Conservation (phyloP, 2,113 vertebrate species). For the Gavialis gangeticus region DNA sequence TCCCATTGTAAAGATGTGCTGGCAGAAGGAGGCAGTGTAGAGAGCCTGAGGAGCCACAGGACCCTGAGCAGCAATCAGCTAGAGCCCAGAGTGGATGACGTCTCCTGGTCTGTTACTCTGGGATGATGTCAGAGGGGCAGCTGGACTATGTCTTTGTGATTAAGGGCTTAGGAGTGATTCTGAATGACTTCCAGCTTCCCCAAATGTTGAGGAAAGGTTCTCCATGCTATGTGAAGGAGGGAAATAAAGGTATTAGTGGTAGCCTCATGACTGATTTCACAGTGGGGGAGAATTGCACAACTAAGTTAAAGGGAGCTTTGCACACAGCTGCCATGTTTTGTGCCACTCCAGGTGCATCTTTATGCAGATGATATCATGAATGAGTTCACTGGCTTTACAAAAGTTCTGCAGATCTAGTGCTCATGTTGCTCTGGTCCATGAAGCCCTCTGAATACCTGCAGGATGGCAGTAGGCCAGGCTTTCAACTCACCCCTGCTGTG, state of each 20-base stretch:
- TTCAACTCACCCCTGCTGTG: too few relatives aligned
- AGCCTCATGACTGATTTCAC: background rate
- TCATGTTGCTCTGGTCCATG: background rate
- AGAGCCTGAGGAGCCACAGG: background rate
- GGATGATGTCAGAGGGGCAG: background rate
- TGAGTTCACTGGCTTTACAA: background rate
- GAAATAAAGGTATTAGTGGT: background rate
- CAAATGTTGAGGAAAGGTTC: background rate
- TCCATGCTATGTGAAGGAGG: background rate
- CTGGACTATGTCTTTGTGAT: background rate
- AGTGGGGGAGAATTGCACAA: background rate
- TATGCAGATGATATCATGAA: background rate
- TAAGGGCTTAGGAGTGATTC: background rate
- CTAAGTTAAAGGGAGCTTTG: background rate
- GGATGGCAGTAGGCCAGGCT: background rate
- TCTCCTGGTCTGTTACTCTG: background rate
- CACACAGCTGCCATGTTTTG: background rate
- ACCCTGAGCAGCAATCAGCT: background rate
- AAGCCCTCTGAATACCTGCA: background rate
- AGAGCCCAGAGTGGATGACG: background rate
- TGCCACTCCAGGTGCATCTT: background rate
- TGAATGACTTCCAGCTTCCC: background rate
- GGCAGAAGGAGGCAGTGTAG: background rate
- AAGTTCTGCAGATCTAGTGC: background rate
- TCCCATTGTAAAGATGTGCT: background rate